Evolutionary conservation across 2,797 vertebrate genomes (phyloP), one percentile per base, ranked within the genome.

Genomic region (Selene dorsalis): DNA sequence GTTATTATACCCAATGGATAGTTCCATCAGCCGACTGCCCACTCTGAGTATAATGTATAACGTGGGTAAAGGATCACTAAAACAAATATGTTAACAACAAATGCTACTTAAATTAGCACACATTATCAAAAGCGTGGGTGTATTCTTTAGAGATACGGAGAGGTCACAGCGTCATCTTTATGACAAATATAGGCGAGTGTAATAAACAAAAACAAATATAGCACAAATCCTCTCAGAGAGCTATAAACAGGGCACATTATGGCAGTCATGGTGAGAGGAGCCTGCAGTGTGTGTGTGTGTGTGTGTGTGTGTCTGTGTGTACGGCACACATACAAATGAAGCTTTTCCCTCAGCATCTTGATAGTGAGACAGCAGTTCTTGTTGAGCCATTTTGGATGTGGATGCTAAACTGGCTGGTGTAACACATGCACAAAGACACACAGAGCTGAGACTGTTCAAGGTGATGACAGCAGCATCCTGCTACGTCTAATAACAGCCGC

Each of bases 41-140:
- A 56, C 64, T 69, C 58, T 82, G 60, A 84, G 80, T 79, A 59
- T 79, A 86, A 88, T 87, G 79, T 83, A 84, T 64, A 62, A 71
- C 72, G 62, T 50, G 77, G 79, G 63, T 78, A 71, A 84, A 82
- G 78, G 75, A 89, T 90, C 74, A 73, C 77, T 60, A 79, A 87
- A 84, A 87, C 86, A 92, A 90, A 92, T 84, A 89, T 83, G 82
- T 87, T 83, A 83, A 89, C 74, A 84, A 74, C 69, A 79, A 84
- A 73, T 55, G 67, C 73, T 75, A 63, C 79, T 89, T 89, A 84
- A 85, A 88, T 90, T 73, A 89, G 62, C 60, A 63, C 53, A 57
- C 63, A 83, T 87, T 84, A 82, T 84, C 60, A 67, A 71, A 65
- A 72, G 59, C 9, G 24, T 57, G 47, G 71, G 53, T 47, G 55